phyloP scores from a whole-genome alignment of 1,140 invertebrate species.

The Cataglyphis hispanica region DNA sequence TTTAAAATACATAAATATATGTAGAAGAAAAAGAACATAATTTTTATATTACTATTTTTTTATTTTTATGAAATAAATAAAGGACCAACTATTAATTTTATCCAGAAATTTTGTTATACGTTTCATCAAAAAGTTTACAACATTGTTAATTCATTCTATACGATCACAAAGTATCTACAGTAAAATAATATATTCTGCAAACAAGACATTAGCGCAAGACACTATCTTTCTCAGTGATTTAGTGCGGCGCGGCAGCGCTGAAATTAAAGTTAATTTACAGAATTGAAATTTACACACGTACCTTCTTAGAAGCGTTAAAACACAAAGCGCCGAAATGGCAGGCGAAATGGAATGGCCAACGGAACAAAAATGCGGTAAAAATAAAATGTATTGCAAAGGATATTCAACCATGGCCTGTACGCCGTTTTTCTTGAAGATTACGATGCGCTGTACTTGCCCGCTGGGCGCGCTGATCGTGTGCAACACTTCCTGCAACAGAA shows the following conservation, averaged over 20 bases:
- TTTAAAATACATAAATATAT: neutral
- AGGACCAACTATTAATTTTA: neutral
- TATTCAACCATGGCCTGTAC: constrained; percentile 99
- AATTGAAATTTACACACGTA: constrained; percentile 30
- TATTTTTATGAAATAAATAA: neutral
- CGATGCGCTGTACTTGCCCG: constrained; percentile 98
- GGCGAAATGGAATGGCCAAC: neutral
- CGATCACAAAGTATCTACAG: constrained; percentile 2
- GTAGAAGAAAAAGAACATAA: too few relatives aligned
- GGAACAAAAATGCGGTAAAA: neutral
- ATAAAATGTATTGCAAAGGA: constrained; percentile 90
- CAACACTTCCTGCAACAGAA: constrained; percentile 96
- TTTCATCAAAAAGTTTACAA: neutral
- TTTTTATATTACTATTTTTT: neutral
- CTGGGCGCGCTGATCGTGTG: constrained; percentile 98
- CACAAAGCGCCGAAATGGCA: constrained; percentile 1
- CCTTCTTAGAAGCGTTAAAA: constrained; percentile 28
- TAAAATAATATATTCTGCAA: constrained; percentile 28
- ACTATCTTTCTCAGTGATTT: constrained; percentile 21
- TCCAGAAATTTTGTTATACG: neutral
- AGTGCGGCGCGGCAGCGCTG: neutral
- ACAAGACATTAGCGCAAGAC: constrained; percentile 18
- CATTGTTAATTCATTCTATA: neutral
- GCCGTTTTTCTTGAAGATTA: constrained; percentile 99
- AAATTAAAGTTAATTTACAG: constrained; percentile 52